Evolutionary conservation across 2,797 vertebrate species (phyloP), one percentile per base, ranked within the genome.

Genomic region (Gambelia wislizenii): DNA sequence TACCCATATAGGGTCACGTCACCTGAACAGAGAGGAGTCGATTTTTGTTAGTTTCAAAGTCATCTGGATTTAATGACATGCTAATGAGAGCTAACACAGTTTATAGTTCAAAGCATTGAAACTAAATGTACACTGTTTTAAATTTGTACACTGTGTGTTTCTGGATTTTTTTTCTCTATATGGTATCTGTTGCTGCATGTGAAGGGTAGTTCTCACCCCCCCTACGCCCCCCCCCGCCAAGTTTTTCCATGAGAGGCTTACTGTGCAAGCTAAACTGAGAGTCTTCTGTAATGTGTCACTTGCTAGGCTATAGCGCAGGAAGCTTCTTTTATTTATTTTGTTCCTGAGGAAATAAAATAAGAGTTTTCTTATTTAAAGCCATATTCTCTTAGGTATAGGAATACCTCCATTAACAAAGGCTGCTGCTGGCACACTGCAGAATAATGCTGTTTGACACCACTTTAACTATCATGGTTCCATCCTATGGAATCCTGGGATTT

Each of bases 141-240:
- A 70, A 7, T 82, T 0, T 0, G 67, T 89, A 47, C 27, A 44
- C n/a, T 52, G 25, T 67, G 44, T 44, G 69, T 49, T 86, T 18
- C 16, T 92, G 72, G 30, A 14, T 82, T 27, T 1, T 90, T n/a
- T 91, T 87, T 5, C 42, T 90, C 87, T 89, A 12, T 61, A 52
- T 20, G n/a, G 1, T 80, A 76, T 4, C 52, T 87, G 0, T n/a
- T 30, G 30, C 27, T 89, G 52, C 42, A 16, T 64, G 69, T 84
- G n/a, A 86, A 89, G 88, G 78, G 54, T 25, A 2, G 82, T 20
- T n/a, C n/a, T n/a, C n/a, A n/a, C n/a, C n/a, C n/a, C n/a, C n/a
- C n/a, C n/a, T n/a, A n/a, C n/a, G n/a, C n/a, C n/a, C n/a, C n/a
- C n/a, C 69, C 16, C 1, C 6, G 1, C 25, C 39, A 69, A 13